A percentile compares a stretch with the other conserved stretches of the same genome.
Evolutionary conservation across 2,888 invertebrate genomes (phyloP).

Genomic region (Alviniconcha strummeri): DNA sequence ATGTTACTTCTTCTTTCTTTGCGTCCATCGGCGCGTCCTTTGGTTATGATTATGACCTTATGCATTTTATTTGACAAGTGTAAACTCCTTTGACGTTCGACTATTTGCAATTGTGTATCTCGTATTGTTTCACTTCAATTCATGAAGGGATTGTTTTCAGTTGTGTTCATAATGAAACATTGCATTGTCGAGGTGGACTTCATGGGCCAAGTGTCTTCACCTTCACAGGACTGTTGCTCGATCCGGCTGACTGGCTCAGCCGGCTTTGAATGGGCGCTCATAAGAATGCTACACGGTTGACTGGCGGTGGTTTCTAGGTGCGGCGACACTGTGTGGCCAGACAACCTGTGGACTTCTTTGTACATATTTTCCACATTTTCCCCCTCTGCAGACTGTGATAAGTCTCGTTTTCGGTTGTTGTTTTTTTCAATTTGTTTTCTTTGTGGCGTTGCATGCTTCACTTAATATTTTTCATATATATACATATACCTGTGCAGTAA

Average conservation of each 20-base stretch:
- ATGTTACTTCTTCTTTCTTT: no score
- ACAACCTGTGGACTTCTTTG: constrained; percentile 17
- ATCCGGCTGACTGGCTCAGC: constrained; percentile 20
- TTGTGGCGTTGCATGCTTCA: constrained; percentile 25
- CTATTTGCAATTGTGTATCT: no score
- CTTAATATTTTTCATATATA: constrained; percentile 3
- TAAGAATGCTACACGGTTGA: background rate
- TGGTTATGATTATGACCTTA: no score
- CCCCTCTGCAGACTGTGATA: constrained; percentile 26
- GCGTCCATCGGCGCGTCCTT: no score
- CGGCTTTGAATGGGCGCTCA: background rate
- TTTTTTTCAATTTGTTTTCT: background rate
- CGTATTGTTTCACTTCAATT: no score
- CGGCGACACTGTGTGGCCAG: background rate
- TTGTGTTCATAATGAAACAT: no score
- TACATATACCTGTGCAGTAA: constrained; percentile 10
- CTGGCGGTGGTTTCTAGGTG: background rate
- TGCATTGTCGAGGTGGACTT: no score
- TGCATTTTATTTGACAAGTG: no score
- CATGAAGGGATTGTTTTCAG: no score
- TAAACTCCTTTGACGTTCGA: no score
- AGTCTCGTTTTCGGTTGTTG: background rate
- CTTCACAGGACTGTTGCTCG: no score
- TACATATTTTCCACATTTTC: constrained; percentile 22
- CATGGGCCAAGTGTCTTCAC: no score